Base-by-base conservation (phyloP, 2,113 vertebrate species). In the Nymphicus hollandicus region DNA sequence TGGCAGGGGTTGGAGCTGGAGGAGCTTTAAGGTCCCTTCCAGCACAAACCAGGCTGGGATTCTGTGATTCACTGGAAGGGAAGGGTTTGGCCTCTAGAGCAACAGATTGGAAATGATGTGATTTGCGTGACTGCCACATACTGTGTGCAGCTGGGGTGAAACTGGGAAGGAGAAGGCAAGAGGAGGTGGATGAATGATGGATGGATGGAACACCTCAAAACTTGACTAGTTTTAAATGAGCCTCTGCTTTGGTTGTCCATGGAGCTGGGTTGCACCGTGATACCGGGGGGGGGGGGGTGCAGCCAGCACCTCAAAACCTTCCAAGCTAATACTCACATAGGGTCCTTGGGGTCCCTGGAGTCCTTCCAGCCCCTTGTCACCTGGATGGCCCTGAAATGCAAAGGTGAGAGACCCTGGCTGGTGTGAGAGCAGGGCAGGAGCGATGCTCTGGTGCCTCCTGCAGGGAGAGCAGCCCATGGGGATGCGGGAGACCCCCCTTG, bases 331-430 rank as follows among this genome's bases (percentile, higher is more conserved):
- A 98, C 98, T 98, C 96, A 99, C 99, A 0, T 98, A 98, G 73
- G 92, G 91, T 37, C 99, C 99, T 7, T 97, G 96, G 86, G 98
- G 98, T 11, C 99, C 99, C 15, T 74, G 90, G 4, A 96, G 95
- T 28, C 99, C 99, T 17, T 39, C 31, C 20, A 60, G 76, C 69
- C 99, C 99, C 10, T 65, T 29, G 12, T 91, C 96, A 61, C 99
- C 99, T 12, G 92, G 97, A 29, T 58, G 66, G 37, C 98, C 99
- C 99, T 99, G 91, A 53, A 96, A 97, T 6, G n/a, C 92, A 94
- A 49, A 64, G 86, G 43, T 1, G 1, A 61, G 43, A 64, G 18
- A 13, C 3, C 43, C 39, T 7, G 41, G 46, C 41, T 41, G 41
- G 8, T 7, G 77, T 28, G 35, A 15, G 41, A 14, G 64, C 1